Evolutionary conservation across 2,797 vertebrate species (phyloP), one percentile per base, ranked within the genome.

Genomic region (Falco naumanni): DNA sequence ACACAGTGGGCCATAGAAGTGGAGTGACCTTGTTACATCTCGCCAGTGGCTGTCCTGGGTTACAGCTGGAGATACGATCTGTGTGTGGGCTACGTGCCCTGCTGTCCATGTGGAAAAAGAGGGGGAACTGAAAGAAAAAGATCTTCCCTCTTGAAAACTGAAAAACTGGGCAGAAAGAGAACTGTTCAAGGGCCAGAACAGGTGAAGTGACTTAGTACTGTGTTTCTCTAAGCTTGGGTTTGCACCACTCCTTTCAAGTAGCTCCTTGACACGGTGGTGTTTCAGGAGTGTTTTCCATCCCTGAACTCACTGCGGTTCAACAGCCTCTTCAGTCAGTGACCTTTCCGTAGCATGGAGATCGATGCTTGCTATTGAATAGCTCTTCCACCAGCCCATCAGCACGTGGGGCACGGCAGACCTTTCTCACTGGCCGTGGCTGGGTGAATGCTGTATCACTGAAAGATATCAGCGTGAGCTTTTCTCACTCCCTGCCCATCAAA

Each of bases 301-400:
- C 39, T 47, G 64, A 91, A 33, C 53, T 85, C 85, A 3, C 4
- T 26, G 47, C 1, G 0, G 28, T 78, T 95, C 61, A 16, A 3
- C 81, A 66, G 54, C 60, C 61, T 88, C 53, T 75, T 84, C 70
- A 94, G 29, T 47, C 57, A 41, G 70, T 82, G 94, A 96, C 93
- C 90, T 96, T 96, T 96, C 63, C 85, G 13, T 33, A 79, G 84
- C 79, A 6, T 0, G 12, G 53, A 54, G 84, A 96, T 96, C 82
- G 6, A 97, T 97, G 43, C 34, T 87, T 53, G 25, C 72, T 91
- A 90, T 96, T 1, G 72, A 97, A 54, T 15, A 76, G 76, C 84
- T 88, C 90, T 53, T 48, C 84, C 84, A 86, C 72, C 76, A 86
- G 72, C 84, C 88, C 77, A n/a, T 89, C 90, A 93, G 82, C 89